phyloP scores from a whole-genome alignment of 2,113 vertebrate genomes.

The Eclectus roratus region DNA sequence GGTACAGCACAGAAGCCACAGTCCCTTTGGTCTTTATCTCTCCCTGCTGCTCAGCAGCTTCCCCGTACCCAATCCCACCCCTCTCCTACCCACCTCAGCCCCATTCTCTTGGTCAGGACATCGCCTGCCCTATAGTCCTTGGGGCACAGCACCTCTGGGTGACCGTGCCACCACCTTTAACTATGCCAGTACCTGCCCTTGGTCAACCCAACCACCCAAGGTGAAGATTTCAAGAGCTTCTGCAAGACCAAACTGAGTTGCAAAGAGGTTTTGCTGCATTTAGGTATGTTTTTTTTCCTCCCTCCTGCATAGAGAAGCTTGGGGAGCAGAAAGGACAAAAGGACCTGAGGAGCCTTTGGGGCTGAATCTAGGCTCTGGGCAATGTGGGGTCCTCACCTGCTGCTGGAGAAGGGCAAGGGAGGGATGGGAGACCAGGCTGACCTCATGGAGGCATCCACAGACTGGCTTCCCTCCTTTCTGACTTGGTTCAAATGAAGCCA shows the following conservation, averaged over 20 bases:
- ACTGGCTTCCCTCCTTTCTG: not conserved
- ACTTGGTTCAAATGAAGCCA: slow-evolving; percentile 70
- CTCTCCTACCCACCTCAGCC: not conserved
- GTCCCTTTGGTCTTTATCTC: not conserved
- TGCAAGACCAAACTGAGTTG: accelerated
- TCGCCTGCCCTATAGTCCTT: not conserved
- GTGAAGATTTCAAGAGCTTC: not conserved
- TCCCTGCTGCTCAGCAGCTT: not conserved
- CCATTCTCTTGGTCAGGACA: accelerated
- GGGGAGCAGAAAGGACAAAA: not conserved
- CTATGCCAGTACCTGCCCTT: not conserved
- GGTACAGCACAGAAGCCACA: not conserved
- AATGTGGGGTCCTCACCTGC: not conserved
- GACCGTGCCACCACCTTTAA: not conserved
- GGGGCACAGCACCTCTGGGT: not conserved
- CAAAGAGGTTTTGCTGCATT: not conserved
- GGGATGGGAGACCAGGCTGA: not conserved
- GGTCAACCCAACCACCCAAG: accelerated
- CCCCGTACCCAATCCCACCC: not conserved
- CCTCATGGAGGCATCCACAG: not conserved
- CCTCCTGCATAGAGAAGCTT: not conserved
- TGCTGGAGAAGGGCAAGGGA: not conserved
- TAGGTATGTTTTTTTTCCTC: not conserved
- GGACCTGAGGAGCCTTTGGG: not conserved
- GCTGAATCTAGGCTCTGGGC: not conserved